phyloP scores from a whole-genome alignment of 2,888 invertebrate genomes.

The Drosophila hamatofila region DNA sequence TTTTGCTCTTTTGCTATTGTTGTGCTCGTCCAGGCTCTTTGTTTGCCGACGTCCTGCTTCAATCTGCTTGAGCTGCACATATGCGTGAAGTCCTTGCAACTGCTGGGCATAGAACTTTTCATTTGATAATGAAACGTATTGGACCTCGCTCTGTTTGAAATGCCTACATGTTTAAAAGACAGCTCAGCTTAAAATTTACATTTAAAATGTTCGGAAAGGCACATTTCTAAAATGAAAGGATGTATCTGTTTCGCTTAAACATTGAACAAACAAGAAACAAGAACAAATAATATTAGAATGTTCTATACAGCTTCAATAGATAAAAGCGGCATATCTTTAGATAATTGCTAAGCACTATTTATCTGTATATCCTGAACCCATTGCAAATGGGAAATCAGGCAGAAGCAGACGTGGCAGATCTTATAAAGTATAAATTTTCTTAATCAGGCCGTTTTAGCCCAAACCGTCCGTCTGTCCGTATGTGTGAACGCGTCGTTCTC shows the following conservation, averaged over 20 bases:
- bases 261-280: too few relatives aligned
- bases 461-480: too few relatives aligned
- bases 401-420: too few relatives aligned
- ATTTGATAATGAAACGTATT: conserved; percentile 47
- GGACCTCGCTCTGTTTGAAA: too few relatives aligned
- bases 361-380: too few relatives aligned
- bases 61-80: conserved; percentile 66
- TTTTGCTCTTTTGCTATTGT: conserved; percentile 64
- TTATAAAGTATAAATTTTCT: too few relatives aligned
- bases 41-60: conserved; percentile 34
- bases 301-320: neutral
- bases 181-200: neutral
- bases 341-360: too few relatives aligned
- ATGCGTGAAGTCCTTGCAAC: conserved; percentile 36
- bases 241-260: too few relatives aligned
- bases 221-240: neutral
- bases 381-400: too few relatives aligned
- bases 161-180: neutral
- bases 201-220: neutral
- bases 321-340: neutral
- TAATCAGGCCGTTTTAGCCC: too few relatives aligned
- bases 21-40: conserved; percentile 3
- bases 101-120: conserved; percentile 43
- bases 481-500: too few relatives aligned
- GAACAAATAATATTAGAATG: too few relatives aligned